Conservation (phyloP, 2,888 invertebrate genomes). For the Apotomis turbidana region DNA sequence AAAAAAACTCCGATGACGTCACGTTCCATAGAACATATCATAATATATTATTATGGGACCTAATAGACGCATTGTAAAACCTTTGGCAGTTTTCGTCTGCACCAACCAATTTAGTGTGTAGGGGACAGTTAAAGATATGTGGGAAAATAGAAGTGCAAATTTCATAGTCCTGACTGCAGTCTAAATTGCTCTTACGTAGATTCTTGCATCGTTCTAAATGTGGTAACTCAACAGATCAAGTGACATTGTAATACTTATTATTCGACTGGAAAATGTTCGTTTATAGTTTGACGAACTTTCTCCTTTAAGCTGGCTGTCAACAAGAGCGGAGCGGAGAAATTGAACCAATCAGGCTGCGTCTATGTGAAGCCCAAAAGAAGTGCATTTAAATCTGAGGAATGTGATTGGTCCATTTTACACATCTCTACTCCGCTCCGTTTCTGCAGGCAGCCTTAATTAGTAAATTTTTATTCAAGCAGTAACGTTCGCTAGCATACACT, state of each 20-base stretch:
- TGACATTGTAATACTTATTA: neutral
- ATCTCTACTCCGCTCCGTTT: too few relatives aligned
- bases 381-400: too few relatives aligned
- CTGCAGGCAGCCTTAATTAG: too few relatives aligned
- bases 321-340: too few relatives aligned
- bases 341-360: too few relatives aligned
- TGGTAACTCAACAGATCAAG: neutral
- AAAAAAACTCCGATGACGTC: too few relatives aligned
- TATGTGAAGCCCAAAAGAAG: too few relatives aligned
- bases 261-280: slow-evolving; percentile 6
- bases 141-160: slow-evolving; percentile 12
- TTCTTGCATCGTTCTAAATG: neutral
- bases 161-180: neutral
- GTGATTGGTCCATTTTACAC: too few relatives aligned
- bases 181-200: slow-evolving; percentile 9
- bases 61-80: neutral
- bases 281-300: slow-evolving; percentile 3
- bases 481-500: too few relatives aligned
- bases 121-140: neutral
- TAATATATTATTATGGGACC: too few relatives aligned
- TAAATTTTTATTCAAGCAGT: too few relatives aligned
- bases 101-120: slow-evolving; percentile 5
- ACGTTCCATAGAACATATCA: too few relatives aligned
- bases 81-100: neutral
- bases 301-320: slow-evolving; percentile 14